Base-by-base conservation (phyloP, 2,797 vertebrate genomes). In the Myotis daubentonii region DNA sequence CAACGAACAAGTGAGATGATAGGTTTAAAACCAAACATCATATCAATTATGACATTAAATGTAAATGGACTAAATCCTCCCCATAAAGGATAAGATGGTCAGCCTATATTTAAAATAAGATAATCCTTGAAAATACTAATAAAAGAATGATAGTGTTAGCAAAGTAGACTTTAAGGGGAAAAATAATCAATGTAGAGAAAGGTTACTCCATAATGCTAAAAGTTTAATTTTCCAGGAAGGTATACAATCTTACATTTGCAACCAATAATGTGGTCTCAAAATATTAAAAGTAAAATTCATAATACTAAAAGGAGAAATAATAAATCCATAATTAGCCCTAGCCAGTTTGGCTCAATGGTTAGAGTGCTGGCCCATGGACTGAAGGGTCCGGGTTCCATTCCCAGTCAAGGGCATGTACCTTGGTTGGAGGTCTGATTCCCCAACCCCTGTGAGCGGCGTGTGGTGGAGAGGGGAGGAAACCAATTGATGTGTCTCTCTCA, bases 261-360 rank as follows among this genome's bases (percentile, higher is more conserved):
- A 20, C 16, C 36, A 74, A 89, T 74, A 95, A 85, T 8, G 70
- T 47, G 30, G 25, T 83, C 38, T 84, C 55, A 79, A 94, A 88
- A 49, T 93, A 86, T 53, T 70, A 65, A 72, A 93, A 84, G 36
- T 68, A 89, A 91, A 89, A 92, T 44, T 86, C 9, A 51, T n/a
- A 71, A 75, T 86, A 88, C 51, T 80, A 22, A 74, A 85, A 60
- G 51, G 16, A 81, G n/a, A 89, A 89, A 94, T 80, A 87, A 80
- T 55, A 19, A 78, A 71, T 36, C 36, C n/a, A 70, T 80, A 94
- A 86, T 79, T 89, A 89, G 23, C 57, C 57, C 57, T 60, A 11
- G 23, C 4, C 57, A 60, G 57, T 28, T 60, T 60, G 9, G 25
- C 57, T 60, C 11, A 60, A 25, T 60, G 57, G 4, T 28, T 12